phyloP scores from a whole-genome alignment of 2,113 vertebrate species.

The Megaceryle torquata region DNA sequence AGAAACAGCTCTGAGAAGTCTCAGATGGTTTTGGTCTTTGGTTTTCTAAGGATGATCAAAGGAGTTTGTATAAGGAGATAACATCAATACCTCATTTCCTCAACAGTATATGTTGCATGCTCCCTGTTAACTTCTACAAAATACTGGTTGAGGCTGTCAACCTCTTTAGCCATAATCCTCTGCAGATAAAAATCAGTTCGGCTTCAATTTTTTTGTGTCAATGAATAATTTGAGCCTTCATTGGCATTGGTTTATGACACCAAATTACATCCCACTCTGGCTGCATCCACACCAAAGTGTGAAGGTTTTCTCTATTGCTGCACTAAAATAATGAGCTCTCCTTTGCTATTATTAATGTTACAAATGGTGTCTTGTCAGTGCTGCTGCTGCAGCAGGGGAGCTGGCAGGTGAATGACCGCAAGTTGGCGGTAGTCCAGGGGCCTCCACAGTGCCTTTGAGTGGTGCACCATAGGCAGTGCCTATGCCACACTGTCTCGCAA shows the following conservation, averaged over 20 bases:
- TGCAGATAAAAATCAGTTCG: background rate
- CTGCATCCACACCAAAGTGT: background rate
- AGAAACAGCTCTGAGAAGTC: background rate
- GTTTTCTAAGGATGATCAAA: background rate
- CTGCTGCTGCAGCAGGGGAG: fast-evolving
- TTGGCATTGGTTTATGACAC: background rate
- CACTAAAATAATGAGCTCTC: background rate
- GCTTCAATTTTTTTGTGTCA: background rate
- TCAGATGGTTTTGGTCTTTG: background rate
- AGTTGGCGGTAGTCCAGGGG: fast-evolving
- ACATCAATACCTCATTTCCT: background rate
- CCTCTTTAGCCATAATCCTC: background rate
- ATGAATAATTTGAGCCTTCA: background rate
- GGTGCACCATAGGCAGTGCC: fast-evolving
- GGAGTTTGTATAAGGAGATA: background rate
- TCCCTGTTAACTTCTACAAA: background rate
- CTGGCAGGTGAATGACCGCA: fast-evolving
- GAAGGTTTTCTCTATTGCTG: background rate
- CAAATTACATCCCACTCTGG: background rate
- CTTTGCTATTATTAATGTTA: background rate
- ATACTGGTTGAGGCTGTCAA: background rate
- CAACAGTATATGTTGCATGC: fast-evolving
- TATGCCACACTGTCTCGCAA: background rate
- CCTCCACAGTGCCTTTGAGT: background rate
- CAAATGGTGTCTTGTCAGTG: background rate